Evolutionary conservation across 2,797 vertebrate species (phyloP).

Genomic region (Pseudomugil tenellus): DNA sequence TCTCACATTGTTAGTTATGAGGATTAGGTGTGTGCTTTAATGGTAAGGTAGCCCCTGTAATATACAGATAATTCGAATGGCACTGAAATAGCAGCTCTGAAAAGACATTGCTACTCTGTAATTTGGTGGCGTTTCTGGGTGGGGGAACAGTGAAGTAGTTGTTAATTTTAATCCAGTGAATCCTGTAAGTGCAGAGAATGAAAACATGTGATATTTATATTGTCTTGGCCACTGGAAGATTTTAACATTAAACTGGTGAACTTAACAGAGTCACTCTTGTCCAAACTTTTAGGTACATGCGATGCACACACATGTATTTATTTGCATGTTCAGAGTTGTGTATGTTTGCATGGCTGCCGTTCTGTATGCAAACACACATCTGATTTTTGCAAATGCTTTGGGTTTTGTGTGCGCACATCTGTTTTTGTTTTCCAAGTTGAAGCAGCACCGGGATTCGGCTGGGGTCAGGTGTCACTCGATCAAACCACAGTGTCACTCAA

Average conservation of each 20-base stretch:
- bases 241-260: constrained; percentile 16
- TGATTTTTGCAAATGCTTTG: constrained; percentile 47
- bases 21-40: constrained; percentile 68
- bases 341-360: background rate
- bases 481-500: constrained; percentile 59
- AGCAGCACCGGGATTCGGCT: constrained; percentile 42
- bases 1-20: constrained; percentile 21
- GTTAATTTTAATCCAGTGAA: constrained; percentile 69
- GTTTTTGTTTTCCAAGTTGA: constrained; percentile 19
- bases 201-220: constrained; percentile 53
- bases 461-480: constrained; percentile 76
- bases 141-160: constrained; percentile 55
- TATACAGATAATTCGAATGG: constrained; percentile 56
- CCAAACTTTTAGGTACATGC: background rate
- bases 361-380: constrained; percentile 30
- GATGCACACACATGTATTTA: background rate
- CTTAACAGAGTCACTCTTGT: constrained; percentile 17
- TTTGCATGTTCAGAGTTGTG: constrained; percentile 9
- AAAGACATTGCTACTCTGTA: constrained; percentile 36
- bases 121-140: constrained; percentile 45
- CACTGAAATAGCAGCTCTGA: constrained; percentile 40
- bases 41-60: constrained; percentile 63
- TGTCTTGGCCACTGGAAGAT: constrained; percentile 1
- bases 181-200: constrained; percentile 62
- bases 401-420: constrained; percentile 9